Base-by-base conservation (phyloP, 2,888 invertebrate genomes). In the Pollenia amentaria region DNA sequence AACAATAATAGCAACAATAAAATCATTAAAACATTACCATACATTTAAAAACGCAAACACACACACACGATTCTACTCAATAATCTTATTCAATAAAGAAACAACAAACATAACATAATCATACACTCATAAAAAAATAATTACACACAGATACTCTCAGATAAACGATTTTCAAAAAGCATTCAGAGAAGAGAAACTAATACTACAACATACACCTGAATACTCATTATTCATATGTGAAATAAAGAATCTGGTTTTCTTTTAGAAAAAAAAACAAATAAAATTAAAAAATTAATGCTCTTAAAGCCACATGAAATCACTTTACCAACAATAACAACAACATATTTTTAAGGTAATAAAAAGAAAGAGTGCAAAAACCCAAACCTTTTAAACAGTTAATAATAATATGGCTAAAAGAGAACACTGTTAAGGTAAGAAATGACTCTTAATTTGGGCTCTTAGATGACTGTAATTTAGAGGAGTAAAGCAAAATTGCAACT, bases 221-320 rank as follows among this genome's bases (percentile, higher is more conserved):
- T 16, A 57, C 16, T n/a, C 18, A 44, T 11, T 29, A 6, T 29
- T 29, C 29, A 29, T 29, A 29, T 29, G 29, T 29, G 29, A 16
- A 14, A 48, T n/a, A n/a, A 2, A 67, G 29, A 69, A 72, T 57
- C 72, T 67, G 76, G 77, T 77, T 79, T 79, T 53, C 10, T 62
- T 53, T 29, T 16, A 44, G 29, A 9, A n/a, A 77, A n/a, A 42
- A 21, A 3, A 8, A 21, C 18, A 42, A 78, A 64, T 10, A 18
- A 44, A 29, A 29, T 29, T 10, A 12, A 64, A 21, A 11, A 18
- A 21, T 21, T 29, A 4, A 62, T 38, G 12, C 65, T 77, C 65
- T 77, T 38, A 40, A 42, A 70, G 53, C 70, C 42, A 18, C 53
- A 55, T 21, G 42, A 70, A 42, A 18, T 38, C 8, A 53, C 44